These are phyloP conservation scores for Pollenia amentaria DNA, from an alignment of 2,888 invertebrate genomes.

Conservation along the genomic window DNA sequence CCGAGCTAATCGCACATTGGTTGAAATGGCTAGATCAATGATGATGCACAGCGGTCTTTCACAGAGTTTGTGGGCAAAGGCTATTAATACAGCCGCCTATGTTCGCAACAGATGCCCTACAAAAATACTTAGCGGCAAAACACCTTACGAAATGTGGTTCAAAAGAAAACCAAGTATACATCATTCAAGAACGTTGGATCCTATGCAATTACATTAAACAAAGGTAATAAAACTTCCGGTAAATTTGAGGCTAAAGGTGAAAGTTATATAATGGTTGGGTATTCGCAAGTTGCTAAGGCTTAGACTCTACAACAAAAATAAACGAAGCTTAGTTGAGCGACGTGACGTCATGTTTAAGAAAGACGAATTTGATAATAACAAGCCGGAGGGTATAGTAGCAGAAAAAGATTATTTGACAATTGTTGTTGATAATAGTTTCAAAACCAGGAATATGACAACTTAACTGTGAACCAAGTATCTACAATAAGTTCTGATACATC, in stretches of 20 bases:
- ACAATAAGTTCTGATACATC: no score
- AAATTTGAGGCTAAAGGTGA: constrained; percentile 21
- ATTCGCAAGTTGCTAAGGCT: constrained; percentile 33
- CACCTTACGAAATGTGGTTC: constrained; percentile 50
- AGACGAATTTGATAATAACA: no score
- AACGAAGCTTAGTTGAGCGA: no score
- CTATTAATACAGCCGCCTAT: no score
- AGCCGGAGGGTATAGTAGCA: no score
- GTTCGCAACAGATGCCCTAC: no score
- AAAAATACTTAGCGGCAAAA: constrained; percentile 19
- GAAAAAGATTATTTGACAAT: constrained; percentile 17
- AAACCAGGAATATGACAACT: not conserved
- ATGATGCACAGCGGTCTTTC: not conserved
- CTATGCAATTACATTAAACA: not conserved
- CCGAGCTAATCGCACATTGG: not conserved
- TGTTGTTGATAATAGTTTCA: not conserved
- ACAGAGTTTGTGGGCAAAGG: constrained; percentile 48
- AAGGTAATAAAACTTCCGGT: not conserved
- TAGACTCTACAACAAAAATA: no score
- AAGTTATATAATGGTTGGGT: constrained; percentile 35
- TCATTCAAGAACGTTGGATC: constrained; percentile 54
- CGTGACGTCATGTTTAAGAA: constrained; percentile 31
- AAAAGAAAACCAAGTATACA: constrained; percentile 48
- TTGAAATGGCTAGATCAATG: not conserved
- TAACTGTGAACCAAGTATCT: no score